Conservation (phyloP, 2,113 vertebrate genomes). For the Menidia beryllina region DNA sequence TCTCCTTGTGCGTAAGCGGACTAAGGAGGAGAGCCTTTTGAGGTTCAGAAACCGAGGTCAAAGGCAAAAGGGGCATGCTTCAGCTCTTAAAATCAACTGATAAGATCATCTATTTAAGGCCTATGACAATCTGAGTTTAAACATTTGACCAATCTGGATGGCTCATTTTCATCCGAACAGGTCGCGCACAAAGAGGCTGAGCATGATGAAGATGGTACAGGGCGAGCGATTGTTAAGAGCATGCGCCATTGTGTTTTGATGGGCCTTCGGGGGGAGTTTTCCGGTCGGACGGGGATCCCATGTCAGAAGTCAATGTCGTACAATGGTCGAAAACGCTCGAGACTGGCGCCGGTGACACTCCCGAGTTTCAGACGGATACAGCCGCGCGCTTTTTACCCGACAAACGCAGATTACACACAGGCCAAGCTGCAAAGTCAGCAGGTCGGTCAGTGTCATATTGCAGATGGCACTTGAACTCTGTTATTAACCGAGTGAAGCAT, state of each 20-base stretch:
- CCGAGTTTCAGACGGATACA: slow-evolving; percentile 14
- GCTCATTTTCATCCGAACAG: background rate
- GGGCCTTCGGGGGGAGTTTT: slow-evolving; percentile 59
- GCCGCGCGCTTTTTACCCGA: background rate
- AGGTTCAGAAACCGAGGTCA: no score
- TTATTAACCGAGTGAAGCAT: background rate
- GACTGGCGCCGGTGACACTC: slow-evolving; percentile 65
- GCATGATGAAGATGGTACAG: slow-evolving; percentile 17
- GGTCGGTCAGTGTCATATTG: background rate
- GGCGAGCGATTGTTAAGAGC: slow-evolving; percentile 37
- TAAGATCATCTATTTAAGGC: background rate
- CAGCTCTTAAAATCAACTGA: background rate
- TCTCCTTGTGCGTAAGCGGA: background rate
- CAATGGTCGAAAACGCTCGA: slow-evolving; percentile 46
- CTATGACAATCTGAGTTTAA: no score
- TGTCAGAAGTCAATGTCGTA: slow-evolving; percentile 61
- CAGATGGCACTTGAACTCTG: background rate
- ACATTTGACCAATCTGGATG: background rate
- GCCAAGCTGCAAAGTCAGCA: background rate
- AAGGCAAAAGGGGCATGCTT: background rate
- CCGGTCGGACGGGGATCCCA: slow-evolving; percentile 68
- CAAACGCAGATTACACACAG: background rate
- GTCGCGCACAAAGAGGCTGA: background rate
- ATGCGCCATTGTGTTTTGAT: slow-evolving; percentile 47
- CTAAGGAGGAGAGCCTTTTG: background rate